These are phyloP conservation scores for Pecten maximus DNA, from an alignment of 2,888 invertebrate genomes.

Conservation along the genomic window DNA sequence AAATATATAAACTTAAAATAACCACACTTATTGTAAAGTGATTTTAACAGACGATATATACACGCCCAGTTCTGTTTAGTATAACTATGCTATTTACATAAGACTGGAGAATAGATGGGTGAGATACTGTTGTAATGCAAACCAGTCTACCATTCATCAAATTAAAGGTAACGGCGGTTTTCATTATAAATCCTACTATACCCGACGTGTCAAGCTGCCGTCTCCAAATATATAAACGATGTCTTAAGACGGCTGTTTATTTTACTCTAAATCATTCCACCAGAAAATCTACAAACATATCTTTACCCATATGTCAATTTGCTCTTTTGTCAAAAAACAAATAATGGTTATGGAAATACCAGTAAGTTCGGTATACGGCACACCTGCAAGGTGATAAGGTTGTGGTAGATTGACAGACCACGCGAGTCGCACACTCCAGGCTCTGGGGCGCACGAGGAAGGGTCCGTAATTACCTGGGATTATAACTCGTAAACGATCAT, in stretches of 20 bases:
- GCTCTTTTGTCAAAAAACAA: conserved; percentile 15
- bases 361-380: neutral
- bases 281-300: conserved; percentile 25
- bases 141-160: neutral
- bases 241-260: neutral
- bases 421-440: neutral
- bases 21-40: too few species aligned
- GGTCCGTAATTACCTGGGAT: neutral
- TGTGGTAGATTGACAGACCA: neutral
- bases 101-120: too few species aligned
- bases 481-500: neutral
- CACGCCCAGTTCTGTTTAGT: too few species aligned
- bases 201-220: neutral
- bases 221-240: neutral
- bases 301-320: conserved; percentile 27
- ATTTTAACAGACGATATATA: too few species aligned
- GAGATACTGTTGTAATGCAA: too few species aligned
- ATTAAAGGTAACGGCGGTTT: neutral
- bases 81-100: too few species aligned
- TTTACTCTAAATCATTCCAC: neutral
- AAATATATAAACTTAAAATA: too few species aligned
- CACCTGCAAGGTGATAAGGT: neutral
- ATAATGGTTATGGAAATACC: conserved; percentile 7
- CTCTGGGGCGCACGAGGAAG: neutral
- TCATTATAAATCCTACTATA: neutral